Evolutionary conservation across 2,888 invertebrate genomes (phyloP), one percentile per base, ranked within the genome.

Genomic region (Unio delphinus): DNA sequence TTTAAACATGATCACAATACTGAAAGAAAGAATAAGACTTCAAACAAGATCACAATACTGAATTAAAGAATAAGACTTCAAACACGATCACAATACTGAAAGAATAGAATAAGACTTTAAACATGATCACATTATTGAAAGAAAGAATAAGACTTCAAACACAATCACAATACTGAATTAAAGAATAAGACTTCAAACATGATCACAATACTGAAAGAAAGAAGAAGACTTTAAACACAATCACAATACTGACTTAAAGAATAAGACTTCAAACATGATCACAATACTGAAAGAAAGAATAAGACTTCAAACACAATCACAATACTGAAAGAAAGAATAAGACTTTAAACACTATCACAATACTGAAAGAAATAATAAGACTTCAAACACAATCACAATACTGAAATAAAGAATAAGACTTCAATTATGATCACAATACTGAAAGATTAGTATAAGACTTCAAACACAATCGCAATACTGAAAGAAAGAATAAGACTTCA

Each of bases 381-480:
- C 34, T 34, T 34, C 8, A 34, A 34, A 34, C 34, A 34, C 34
- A 7, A 34, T 7, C 7, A 34, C 7, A 7, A 34, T 34, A 7
- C 34, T 34, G 34, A 34, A 34, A 34, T 7, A 34, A 34, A 7
- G 34, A 34, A 23, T 23, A 23, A 91, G 60, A 91, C 79, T 82
- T 91, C 91, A 81, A 91, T 91, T n/a, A 90, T 90, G 64, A 90
- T 85, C 45, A 91, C 90, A 61, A 92, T 89, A 75, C 91, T 89
- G 84, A 65, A n/a, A n/a, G n/a, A n/a, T n/a, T n/a, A n/a, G n/a
- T n/a, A 55, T 8, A 61, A 34, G 34, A 34, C 34, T 34, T 34
- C 8, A 34, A 34, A 34, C 34, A 34, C 34, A 7, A 34, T 7
- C 7, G 8, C 7, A 7, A 34, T 34, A 7, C 34, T 34, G 34